Evolutionary conservation across 2,888 invertebrate species (phyloP), one percentile per base, ranked within the genome.

Genomic region (Druceiella hillmani): DNA sequence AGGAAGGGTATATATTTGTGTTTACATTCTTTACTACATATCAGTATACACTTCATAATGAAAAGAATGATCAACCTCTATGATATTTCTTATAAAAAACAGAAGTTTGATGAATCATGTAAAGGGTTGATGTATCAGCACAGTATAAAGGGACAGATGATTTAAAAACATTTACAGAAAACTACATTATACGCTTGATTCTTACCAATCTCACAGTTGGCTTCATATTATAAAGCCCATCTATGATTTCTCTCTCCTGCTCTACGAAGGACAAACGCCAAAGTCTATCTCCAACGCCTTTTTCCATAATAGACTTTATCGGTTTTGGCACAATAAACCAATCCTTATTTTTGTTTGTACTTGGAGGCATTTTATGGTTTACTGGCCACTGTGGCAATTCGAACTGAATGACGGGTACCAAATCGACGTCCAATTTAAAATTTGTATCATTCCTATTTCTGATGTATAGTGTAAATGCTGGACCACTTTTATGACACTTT

Each of bases 201-300:
- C 54, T 57, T 34, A 73, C 63, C 55, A 74, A 46, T 53, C 66
- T 57, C 14, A 74, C 62, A 4, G 64, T 61, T 10, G 57, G 62
- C 52, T 75, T 75, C 33, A 75, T 48, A 12, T 58, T 57, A 22
- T 60, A 52, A 45, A 62, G 63, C 11, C 64, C 65, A 39, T 65
- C 58, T 35, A 78, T 62, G 43, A 75, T 50, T 16, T 67, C 63
- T 14, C 64, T 61, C 52, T 78, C 78, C 43, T 68, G 68, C 34
- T 69, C 65, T 44, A 74, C 76, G 53, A 76, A 77, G 7, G 74
- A 73, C n/a, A 74, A 60, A 10, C 77, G 58, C 78, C 78, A 78
- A 47, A 67, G 64, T 0, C 62, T 52, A 45, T 58, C 61, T 43
- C 53, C 57, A 3, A 48, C 25, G 1, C 42, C 47, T 6, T 51